A percentile compares a stretch with the other conserved stretches of the same genome.
These are phyloP conservation scores for Microcaecilia unicolor DNA, from an alignment of 2,797 vertebrate genomes.

Conservation along the genomic window DNA sequence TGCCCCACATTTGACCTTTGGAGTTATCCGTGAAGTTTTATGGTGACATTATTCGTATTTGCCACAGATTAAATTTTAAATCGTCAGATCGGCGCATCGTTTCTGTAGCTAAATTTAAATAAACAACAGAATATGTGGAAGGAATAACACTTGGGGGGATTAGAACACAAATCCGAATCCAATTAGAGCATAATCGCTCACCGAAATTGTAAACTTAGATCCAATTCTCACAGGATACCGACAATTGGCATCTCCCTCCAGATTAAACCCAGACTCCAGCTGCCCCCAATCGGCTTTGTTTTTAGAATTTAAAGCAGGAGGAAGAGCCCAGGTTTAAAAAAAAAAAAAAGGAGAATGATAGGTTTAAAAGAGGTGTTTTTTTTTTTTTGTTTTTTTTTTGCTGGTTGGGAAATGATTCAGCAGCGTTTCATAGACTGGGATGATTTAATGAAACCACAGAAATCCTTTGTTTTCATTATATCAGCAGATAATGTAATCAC, in stretches of 20 bases:
- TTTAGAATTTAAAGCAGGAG: too few species aligned
- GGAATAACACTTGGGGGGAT: constrained; percentile 50
- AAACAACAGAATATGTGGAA: constrained; percentile 51
- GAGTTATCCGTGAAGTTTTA: too few species aligned
- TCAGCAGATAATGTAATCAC: too few species aligned
- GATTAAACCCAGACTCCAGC: not conserved
- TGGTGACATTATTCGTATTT: too few species aligned
- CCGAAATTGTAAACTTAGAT: constrained; percentile 44
- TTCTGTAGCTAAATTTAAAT: too few species aligned
- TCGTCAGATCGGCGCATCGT: too few species aligned
- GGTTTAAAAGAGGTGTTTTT: not conserved
- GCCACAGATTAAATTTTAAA: too few species aligned
- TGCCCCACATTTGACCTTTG: too few species aligned
- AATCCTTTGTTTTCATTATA: not conserved
- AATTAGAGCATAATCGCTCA: constrained; percentile 54
- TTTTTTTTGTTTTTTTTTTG: not conserved
- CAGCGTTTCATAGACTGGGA: constrained; percentile 17
- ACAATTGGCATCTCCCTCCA: constrained; percentile 18
- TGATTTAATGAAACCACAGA: too few species aligned
- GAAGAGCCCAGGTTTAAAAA: too few species aligned
- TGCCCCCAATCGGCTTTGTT: not conserved
- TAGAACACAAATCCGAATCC: constrained; percentile 47
- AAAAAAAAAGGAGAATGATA: too few species aligned
- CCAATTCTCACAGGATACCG: constrained; percentile 29
- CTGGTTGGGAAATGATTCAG: not conserved